Base-by-base conservation (phyloP, 2,797 vertebrate genomes). In the Halcyon chelicuti region DNA sequence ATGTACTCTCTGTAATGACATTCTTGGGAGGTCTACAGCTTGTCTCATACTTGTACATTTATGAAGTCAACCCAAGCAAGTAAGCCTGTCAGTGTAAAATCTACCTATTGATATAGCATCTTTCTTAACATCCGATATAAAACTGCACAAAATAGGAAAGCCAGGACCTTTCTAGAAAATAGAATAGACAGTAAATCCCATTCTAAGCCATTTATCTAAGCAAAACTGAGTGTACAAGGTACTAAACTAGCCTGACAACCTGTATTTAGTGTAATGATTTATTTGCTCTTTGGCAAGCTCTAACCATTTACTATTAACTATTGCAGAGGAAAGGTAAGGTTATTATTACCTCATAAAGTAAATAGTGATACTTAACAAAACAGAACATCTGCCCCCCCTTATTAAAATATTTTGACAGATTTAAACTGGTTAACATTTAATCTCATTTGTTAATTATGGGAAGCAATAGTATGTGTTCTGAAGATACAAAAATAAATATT, bases 331-430 rank as follows among this genome's bases (percentile, higher is more conserved):
- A 98, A 98, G 98, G 97, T 98, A 96, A 98, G 97, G 96, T 98
- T 97, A 95, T 96, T 85, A 94, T 96, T 76, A 93, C 92, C 95
- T 96, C 91, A 94, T 97, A 96, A 97, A 97, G 97, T 97, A 97
- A 97, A 96, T 97, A 97, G 95, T 89, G 94, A 97, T 96, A 96
- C 95, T 97, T 96, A n/a, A 95, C 83, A 96, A 97, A 96, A 94
- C 75, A 91, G 96, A 97, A 97, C 96, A 97, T 96, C 94, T 97
- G 92, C 96, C 96, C 93, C 95, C 95, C 84, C 72, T 78, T 97
- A 92, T 89, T 95, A 96, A 97, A 98, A 98, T 98, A 98, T 98
- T 98, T 97, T 98, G 98, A 98, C 97, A 98, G 96, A 95, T 96
- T 96, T 96, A 97, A 97, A 97, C 93, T 94, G 82, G 97, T 97